A percentile compares a stretch with the other conserved stretches of the same genome.
phyloP scores from a whole-genome alignment of 2,113 vertebrate genomes.

The Ochotona princeps region DNA sequence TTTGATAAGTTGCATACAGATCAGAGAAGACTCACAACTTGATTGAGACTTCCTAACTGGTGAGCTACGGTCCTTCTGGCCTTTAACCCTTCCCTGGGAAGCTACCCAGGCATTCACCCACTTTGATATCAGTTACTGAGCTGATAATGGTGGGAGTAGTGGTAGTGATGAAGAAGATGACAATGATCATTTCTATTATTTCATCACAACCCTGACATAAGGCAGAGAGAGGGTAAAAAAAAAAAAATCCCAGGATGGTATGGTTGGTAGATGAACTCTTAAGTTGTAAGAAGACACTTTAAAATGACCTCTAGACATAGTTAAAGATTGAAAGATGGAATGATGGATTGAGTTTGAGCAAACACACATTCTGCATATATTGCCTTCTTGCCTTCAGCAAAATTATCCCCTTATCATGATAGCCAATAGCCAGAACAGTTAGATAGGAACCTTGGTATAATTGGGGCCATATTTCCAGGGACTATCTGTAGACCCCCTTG shows the following conservation, averaged over 20 bases:
- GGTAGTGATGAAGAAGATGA: not conserved
- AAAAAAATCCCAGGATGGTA: not conserved
- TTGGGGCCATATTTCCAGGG: not conserved
- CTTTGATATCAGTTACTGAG: no score
- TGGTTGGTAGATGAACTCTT: not conserved
- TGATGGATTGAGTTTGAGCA: not conserved
- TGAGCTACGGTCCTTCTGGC: not conserved
- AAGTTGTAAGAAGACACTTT: not conserved
- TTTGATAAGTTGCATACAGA: not conserved
- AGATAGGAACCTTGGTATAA: not conserved
- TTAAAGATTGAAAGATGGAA: not conserved
- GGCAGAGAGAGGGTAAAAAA: not conserved
- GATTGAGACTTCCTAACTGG: not conserved
- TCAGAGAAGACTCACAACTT: not conserved
- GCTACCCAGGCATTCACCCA: not conserved
- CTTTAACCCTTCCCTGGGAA: not conserved
- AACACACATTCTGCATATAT: not conserved
- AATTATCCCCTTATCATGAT: not conserved
- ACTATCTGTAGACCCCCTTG: not conserved
- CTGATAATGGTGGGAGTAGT: not conserved
- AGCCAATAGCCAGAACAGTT: not conserved
- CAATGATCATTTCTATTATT: not conserved
- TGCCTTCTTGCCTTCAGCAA: not conserved
- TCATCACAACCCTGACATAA: not conserved
- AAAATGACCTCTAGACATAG: not conserved